Evolutionary conservation across 2,888 invertebrate species (phyloP), one percentile per base, ranked within the genome.

Genomic region (Hirtodrosophila alboralis): DNA sequence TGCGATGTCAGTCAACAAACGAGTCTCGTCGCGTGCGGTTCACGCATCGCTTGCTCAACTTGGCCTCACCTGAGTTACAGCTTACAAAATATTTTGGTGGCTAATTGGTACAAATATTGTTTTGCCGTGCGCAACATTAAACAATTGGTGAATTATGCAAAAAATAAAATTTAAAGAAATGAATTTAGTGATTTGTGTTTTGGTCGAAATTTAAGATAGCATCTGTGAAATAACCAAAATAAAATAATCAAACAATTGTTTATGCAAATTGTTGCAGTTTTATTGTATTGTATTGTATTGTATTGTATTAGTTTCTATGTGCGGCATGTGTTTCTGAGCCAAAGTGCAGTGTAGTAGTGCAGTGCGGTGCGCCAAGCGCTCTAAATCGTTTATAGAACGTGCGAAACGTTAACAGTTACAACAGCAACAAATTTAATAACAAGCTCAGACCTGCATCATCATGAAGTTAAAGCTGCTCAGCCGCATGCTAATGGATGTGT

Each of bases 381-480:
- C 69, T 10, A 64, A 66, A 74, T 71, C 60, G 71, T 61, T 71
- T 77, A 51, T 63, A 74, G 77, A 80, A 77, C 76, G 78, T 71
- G 67, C 53, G 51, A 67, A 66, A 45, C 71, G 47, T 58, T 65
- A 61, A 66, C 70, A 58, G 66, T 71, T 58, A 54, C 53, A 58
- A 51, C 23, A 23, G 23, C 23, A 49, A 31, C 37, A 43, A 54
- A 44, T 68, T 69, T 57, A 52, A 34, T 45, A 57, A 3, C 8
- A 23, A 23, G 63, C 49, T 48, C 12, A 23, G 48, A 56, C 47
- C 60, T 10, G 12, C 21, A 26, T 43, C 66, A 66, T 45, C 31
- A 69, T 59, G 62, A 62, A 56, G 65, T 58, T 59, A 45, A 43
- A 56, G 68, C 47, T 58, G 52, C 52, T 51, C 59, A 38, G 43